Evolutionary conservation across 2,888 invertebrate genomes (phyloP).

Genomic region (Ennomos quercinarius): DNA sequence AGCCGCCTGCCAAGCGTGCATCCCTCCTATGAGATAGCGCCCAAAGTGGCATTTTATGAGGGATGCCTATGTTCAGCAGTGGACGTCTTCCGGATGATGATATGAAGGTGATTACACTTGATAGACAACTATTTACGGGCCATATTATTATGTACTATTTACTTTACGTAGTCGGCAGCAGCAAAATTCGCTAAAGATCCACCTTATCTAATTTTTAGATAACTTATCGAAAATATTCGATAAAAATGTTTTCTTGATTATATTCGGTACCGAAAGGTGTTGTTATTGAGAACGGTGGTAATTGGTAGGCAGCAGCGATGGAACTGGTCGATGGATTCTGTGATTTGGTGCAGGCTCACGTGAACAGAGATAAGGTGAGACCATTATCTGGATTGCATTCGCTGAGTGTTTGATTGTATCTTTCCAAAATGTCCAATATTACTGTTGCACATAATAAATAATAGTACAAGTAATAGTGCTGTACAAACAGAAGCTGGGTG

Average conservation of each 20-base stretch:
- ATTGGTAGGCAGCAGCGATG: conserved; percentile 45
- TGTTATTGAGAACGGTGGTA: conserved; percentile 8
- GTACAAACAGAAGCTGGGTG: too few relatives aligned
- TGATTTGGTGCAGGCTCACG: conserved; percentile 89
- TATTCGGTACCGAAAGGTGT: not conserved
- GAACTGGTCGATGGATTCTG: conserved; percentile 81
- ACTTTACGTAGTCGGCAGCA: conserved; percentile 11
- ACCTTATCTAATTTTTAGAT: conserved; percentile 28
- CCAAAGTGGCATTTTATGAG: too few relatives aligned
- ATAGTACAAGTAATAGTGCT: too few relatives aligned
- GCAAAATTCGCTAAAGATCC: conserved; percentile 16
- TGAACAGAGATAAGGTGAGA: conserved; percentile 92
- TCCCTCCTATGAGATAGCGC: too few relatives aligned
- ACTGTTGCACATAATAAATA: too few relatives aligned
- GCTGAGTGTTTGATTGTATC: conserved; percentile 2
- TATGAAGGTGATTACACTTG: too few relatives aligned
- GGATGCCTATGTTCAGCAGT: too few relatives aligned
- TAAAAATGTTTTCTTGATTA: conserved; percentile 16
- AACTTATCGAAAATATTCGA: conserved; percentile 33
- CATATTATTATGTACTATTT: too few relatives aligned
- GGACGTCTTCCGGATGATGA: too few relatives aligned
- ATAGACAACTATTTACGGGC: too few relatives aligned
- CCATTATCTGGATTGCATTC: conserved; percentile 9
- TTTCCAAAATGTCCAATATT: not conserved
- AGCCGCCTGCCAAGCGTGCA: too few relatives aligned